Evolutionary conservation across 2,797 vertebrate species (phyloP), one percentile per base, ranked within the genome.

Genomic region (Pagetopsis macropterus): DNA sequence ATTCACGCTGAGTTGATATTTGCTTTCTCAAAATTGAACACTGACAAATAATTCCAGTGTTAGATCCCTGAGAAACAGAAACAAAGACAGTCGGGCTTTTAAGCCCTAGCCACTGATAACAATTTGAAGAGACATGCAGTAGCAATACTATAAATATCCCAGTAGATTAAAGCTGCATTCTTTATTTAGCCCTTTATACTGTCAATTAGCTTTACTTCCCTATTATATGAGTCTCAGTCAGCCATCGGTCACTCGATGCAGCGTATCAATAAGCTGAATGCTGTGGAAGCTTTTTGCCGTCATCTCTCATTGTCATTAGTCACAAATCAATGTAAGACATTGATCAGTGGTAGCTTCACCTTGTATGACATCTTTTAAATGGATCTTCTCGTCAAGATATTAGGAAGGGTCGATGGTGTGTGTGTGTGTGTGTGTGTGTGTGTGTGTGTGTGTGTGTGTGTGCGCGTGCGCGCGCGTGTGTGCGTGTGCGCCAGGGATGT

Each of bases 351-450:
- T 23, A 63, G 44, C 76, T 70, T 77, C 78, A 75, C 76, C 84
- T 84, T 83, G 79, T 69, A 64, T 84, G 74, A 87, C 86, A 86
- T 86, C 56, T 77, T 79, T 75, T 52, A 61, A 84, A 89, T 83
- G 31, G 80, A 88, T 85, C 57, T 52, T 63, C 52, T 72, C 67
- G 82, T 88, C 76, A 59, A 76, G 81, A 76, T 69, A 54, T 85
- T 63, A 48, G 50, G 14, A 41, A 41, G 45, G 64, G 68, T 81
- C 43, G 12, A 78, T 83, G 51, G 17, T 27, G 27, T 27, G 4
- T 5, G 27, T 27, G 4, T 5, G 74, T 76, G 66, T 23, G 21
- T 23, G 21, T 23, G 21, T 23, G 21, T 23, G 21, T 49, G 31
- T 23, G 64, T 45, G 33, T 54, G 43, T n/a, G 51, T 63, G 40